Conservation (phyloP, 2,797 vertebrate genomes). For the Streptopelia turtur region DNA sequence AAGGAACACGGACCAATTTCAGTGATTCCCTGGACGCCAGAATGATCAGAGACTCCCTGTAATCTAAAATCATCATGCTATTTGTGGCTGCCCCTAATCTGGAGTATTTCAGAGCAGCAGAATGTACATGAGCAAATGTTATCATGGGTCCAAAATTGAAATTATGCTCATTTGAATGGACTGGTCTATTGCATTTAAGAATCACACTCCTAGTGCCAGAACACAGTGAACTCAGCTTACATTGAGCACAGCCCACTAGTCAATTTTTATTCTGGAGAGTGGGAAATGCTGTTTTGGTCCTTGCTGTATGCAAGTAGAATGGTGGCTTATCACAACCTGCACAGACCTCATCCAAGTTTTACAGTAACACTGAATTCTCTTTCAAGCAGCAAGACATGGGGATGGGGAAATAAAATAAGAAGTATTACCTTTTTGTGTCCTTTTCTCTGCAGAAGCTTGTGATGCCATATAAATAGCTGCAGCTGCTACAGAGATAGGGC, state of each 20-base stretch:
- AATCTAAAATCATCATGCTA: neutral
- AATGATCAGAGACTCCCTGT: neutral
- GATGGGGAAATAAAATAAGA: neutral
- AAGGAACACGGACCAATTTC: neutral
- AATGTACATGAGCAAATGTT: neutral
- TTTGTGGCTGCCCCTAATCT: neutral
- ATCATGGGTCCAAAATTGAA: neutral
- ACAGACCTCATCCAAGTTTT: neutral
- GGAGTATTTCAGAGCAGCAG: neutral
- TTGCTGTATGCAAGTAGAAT: neutral
- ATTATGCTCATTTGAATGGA: neutral
- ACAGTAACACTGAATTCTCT: neutral
- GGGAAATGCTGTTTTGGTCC: neutral
- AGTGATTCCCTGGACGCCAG: neutral
- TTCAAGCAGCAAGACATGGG: neutral
- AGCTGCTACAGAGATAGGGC: slow-evolving; percentile 96
- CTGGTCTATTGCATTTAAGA: neutral
- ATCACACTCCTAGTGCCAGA: neutral
- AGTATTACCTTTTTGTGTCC: slow-evolving; percentile 93
- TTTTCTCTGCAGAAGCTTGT: slow-evolving; percentile 96
- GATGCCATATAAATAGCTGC: slow-evolving; percentile 99
- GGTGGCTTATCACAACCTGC: neutral
- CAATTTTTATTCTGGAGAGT: neutral
- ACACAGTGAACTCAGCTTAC: neutral
- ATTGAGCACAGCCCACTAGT: neutral